These are phyloP conservation scores for Archegozetes longisetosus DNA, from an alignment of 1,140 invertebrate species.

Conservation along the genomic window DNA sequence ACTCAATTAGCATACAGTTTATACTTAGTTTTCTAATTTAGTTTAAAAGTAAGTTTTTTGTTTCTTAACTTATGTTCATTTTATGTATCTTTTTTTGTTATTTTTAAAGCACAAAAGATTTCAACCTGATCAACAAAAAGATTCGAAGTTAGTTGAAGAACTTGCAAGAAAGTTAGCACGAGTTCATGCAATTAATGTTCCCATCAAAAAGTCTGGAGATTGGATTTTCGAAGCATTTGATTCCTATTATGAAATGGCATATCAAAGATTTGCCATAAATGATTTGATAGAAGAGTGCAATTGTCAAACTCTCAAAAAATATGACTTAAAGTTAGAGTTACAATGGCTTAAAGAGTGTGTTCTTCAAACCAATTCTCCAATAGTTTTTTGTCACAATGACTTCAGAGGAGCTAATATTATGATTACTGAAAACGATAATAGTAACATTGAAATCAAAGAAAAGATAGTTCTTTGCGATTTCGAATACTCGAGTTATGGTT, in stretches of 20 bases:
- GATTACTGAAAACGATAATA: background rate
- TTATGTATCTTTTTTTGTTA: background rate
- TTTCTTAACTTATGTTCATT: background rate
- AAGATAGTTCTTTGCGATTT: background rate
- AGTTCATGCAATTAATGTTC: background rate
- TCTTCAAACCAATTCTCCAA: background rate
- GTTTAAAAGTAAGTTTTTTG: background rate
- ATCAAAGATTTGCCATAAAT: background rate
- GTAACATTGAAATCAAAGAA: too few relatives aligned
- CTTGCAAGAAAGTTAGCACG: background rate
- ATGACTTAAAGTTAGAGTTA: background rate
- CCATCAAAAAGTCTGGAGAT: background rate
- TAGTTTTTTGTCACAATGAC: background rate
- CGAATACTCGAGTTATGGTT: slow-evolving; percentile 2
- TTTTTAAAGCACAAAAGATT: slow-evolving; percentile 6
- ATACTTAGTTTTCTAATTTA: background rate
- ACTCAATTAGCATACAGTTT: background rate
- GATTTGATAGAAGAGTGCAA: background rate
- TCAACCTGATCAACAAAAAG: background rate
- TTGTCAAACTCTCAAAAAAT: background rate
- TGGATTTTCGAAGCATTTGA: slow-evolving; percentile 1
- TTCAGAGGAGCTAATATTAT: slow-evolving; percentile 3
- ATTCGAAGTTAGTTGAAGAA: background rate
- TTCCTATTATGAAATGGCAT: background rate
- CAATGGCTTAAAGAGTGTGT: background rate